Conservation (phyloP, 2,113 vertebrate genomes). For the Podarcis cretensis region DNA sequence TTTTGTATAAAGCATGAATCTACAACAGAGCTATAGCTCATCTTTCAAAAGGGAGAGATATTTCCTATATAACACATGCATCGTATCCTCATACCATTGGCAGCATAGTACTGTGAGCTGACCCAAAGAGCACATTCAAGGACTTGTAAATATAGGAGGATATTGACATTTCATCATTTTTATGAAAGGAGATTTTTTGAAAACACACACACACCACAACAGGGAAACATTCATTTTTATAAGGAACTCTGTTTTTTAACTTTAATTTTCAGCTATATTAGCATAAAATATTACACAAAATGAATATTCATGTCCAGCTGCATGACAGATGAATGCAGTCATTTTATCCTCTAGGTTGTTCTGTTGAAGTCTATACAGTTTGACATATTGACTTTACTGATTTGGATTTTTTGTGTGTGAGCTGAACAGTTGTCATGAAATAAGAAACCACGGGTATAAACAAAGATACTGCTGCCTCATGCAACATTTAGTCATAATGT, state of each 20-base stretch:
- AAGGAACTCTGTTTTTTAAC: conserved; percentile 31
- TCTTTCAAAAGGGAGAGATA: not conserved
- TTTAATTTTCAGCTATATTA: conserved; percentile 38
- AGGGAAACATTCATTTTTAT: too few relatives aligned
- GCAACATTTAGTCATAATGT: not conserved
- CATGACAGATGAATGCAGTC: conserved; percentile 64
- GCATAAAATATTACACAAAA: conserved; percentile 43
- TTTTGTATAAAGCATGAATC: too few relatives aligned
- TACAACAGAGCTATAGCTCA: not conserved
- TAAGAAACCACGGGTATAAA: not conserved
- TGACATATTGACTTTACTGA: conserved; percentile 48
- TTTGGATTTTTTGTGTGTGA: conserved; percentile 44
- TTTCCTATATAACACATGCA: not conserved
- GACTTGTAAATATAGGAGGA: not conserved
- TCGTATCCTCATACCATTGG: not conserved
- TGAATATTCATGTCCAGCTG: conserved; percentile 45
- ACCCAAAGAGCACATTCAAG: not conserved
- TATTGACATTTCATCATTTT: not conserved
- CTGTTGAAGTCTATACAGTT: conserved; percentile 34
- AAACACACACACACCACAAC: too few relatives aligned
- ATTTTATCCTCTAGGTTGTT: conserved; percentile 58
- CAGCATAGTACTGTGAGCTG: not conserved
- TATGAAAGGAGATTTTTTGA: not conserved
- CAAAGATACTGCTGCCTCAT: not conserved
- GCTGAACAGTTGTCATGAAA: conserved; percentile 6